A percentile compares a stretch with the other conserved stretches of the same genome.
These are phyloP conservation scores for Melanophora roralis DNA, from an alignment of 2,888 invertebrate genomes.

Conservation along the genomic window DNA sequence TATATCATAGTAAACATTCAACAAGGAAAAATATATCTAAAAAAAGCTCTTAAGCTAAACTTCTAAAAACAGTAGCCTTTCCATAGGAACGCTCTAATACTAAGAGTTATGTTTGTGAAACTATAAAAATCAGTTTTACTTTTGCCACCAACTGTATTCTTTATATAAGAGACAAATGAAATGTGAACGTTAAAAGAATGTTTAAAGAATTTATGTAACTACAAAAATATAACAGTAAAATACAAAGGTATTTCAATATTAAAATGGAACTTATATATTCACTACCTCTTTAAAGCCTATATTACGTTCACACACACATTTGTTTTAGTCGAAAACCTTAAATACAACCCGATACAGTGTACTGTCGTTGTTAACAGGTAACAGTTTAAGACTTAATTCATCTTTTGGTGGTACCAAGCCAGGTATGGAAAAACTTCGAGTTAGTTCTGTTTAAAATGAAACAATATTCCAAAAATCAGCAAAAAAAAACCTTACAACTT, in stretches of 20 bases:
- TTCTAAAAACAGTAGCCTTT: too few relatives aligned
- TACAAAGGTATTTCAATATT: constrained; percentile 3
- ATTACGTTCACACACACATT: neutral
- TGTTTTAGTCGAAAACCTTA: neutral
- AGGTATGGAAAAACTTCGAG: neutral
- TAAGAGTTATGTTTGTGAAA: too few relatives aligned
- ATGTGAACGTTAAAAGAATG: constrained; percentile 5
- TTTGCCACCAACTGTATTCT: neutral
- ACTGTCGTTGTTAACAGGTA: neutral
- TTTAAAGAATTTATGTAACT: too few relatives aligned
- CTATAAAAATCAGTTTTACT: too few relatives aligned
- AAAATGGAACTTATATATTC: neutral
- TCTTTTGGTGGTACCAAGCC: too few relatives aligned
- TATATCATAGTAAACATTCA: too few relatives aligned
- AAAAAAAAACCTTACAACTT: neutral
- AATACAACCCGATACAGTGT: neutral
- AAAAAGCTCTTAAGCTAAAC: too few relatives aligned
- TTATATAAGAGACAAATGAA: neutral
- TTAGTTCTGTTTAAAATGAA: neutral
- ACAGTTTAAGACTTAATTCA: neutral
- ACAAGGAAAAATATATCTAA: too few relatives aligned
- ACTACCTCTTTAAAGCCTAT: neutral
- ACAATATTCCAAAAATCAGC: neutral
- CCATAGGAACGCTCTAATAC: too few relatives aligned
- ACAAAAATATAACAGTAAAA: neutral